A percentile compares a stretch with the other conserved stretches of the same genome.
These are phyloP conservation scores for Gallinago stenura DNA, from an alignment of 2,797 vertebrate species.

Conservation along the genomic window DNA sequence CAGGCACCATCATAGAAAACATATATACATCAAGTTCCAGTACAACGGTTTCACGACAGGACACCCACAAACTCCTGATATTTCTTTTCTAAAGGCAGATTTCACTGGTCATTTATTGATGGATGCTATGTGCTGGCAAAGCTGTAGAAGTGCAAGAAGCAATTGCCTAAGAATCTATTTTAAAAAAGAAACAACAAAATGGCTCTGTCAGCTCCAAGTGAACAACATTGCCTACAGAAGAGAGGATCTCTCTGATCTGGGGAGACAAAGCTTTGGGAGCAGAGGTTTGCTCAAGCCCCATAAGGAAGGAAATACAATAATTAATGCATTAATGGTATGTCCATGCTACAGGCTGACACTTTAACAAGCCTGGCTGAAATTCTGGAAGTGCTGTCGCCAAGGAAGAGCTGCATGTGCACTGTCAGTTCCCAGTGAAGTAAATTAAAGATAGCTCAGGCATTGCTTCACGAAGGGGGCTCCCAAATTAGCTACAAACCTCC, in stretches of 20 bases:
- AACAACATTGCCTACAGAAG: background rate
- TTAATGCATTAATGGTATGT: background rate
- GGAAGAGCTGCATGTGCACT: rapidly evolving
- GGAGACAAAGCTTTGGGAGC: background rate
- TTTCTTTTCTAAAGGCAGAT: background rate
- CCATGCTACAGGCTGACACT: background rate
- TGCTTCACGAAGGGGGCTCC: background rate
- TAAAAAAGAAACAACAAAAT: background rate
- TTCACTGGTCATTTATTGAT: background rate
- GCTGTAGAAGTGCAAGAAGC: background rate
- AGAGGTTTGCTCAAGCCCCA: background rate
- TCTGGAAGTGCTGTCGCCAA: background rate
- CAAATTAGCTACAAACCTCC: background rate
- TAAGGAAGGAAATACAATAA: background rate
- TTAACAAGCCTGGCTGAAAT: background rate
- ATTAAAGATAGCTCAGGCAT: background rate
- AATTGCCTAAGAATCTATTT: background rate
- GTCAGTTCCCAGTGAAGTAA: background rate
- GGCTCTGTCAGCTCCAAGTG: background rate
- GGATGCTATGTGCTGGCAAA: background rate
- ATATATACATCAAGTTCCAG: background rate
- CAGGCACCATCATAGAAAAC: background rate
- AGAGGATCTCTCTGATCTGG: background rate
- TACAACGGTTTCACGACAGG: background rate
- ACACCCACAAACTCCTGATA: background rate